Conservation (phyloP, 2,113 vertebrate genomes). For the Gadus chalcogrammus region DNA sequence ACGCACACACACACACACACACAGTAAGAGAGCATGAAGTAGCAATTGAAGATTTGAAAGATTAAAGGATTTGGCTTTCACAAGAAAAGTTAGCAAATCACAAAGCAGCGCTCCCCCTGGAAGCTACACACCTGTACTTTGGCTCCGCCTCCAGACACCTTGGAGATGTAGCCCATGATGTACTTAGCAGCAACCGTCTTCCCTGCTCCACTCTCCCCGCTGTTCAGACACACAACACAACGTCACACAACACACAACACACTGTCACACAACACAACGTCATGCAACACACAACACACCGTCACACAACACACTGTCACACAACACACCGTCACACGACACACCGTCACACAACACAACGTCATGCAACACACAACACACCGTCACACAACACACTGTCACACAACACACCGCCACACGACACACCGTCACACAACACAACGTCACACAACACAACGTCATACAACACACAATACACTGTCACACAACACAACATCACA, state of each 20-base stretch:
- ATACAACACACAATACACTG: too few species aligned
- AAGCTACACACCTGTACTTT: slow-evolving; percentile 87
- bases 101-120: background rate
- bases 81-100: background rate
- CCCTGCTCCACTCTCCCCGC: slow-evolving; percentile 94
- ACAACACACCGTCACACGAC: background rate
- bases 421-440: background rate
- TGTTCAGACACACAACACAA: slow-evolving; percentile 35
- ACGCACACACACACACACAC: slow-evolving; percentile 25
- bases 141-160: slow-evolving; percentile 91
- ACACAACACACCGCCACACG: background rate
- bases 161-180: slow-evolving; percentile 99
- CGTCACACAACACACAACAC: background rate
- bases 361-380: too few species aligned
- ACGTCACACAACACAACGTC: background rate
- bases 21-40: background rate
- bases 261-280: background rate
- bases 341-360: too few species aligned
- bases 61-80: background rate
- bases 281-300: background rate
- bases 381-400: background rate
- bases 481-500: background rate
- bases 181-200: slow-evolving; percentile 98
- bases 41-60: background rate
- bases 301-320: background rate